Base-by-base conservation (phyloP, 2,888 invertebrate genomes). In the Boloria selene region DNA sequence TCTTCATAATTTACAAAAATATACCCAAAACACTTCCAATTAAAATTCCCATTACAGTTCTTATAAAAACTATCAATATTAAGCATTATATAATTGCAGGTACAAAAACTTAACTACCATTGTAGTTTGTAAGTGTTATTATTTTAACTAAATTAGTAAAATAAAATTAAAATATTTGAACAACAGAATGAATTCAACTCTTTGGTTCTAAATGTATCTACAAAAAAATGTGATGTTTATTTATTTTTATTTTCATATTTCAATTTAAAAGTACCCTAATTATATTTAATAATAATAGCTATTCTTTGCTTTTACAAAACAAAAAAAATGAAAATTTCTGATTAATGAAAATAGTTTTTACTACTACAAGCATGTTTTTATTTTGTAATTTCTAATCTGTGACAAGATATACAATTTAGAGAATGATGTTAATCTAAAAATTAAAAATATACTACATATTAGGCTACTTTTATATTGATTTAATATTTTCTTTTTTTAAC, bases 1-100 rank as follows among this genome's bases (percentile, higher is more conserved):
- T 49, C 58, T 49, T 47, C 18, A 59, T 59, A 59, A 31, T 47
- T 49, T 59, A 59, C 58, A 47, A 16, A 58, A 59, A 47, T n/a
- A 47, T 38, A 47, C 22, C 22, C 31, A 47, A 49, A 59, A 47
- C 16, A 16, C 47, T 45, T 38, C 2, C 31, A 53, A 64, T 45
- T 2, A n/a, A 64, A n/a, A 45, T 58, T 45, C 18, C 31, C 31
- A 7, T 61, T 47, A 55, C 49, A 44, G 53, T 61, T 50, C 53
- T 58, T 47, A 61, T 10, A 42, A 52, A 66, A 52, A 49, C 60
- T 66, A 69, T 60, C 47, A 69, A 72, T 63, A 68, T 65, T 71
- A 73, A 61, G 69, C 69, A 78, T 71, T 69, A 73, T 75, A 72
- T 74, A 79, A 78, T 77, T 71, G 79, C 85, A 84, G 83, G 85